Conservation (phyloP, 2,797 vertebrate species). For the Chloroceryle amazona region DNA sequence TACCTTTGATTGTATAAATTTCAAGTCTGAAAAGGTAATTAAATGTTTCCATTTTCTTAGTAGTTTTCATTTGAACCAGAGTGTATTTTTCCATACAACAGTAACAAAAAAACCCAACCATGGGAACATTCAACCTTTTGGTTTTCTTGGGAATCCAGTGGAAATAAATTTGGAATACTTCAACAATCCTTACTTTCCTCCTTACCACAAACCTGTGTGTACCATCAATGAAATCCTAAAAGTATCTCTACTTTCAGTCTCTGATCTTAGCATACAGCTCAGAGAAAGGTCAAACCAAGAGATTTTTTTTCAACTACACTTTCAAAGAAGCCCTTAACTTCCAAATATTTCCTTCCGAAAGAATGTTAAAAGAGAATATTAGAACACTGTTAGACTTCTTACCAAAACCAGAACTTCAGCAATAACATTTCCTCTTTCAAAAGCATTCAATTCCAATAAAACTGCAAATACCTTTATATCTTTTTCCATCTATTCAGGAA, state of each 20-base stretch:
- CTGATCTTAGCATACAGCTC: not conserved
- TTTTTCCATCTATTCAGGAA: not conserved
- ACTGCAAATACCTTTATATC: not conserved
- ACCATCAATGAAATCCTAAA: constrained; percentile 9
- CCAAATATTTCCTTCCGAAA: not conserved
- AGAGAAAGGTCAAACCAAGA: not conserved
- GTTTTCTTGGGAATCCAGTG: not conserved
- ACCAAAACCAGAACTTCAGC: not conserved
- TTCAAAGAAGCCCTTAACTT: not conserved
- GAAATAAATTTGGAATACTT: constrained; percentile 8
- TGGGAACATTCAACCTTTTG: not conserved
- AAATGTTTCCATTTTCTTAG: not conserved
- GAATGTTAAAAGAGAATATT: not conserved
- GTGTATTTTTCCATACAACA: not conserved
- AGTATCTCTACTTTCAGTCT: not conserved
- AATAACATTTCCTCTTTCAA: not conserved
- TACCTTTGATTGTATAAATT: not conserved
- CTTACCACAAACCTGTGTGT: not conserved
- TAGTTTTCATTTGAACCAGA: not conserved
- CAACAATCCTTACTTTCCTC: not conserved
- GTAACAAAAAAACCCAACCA: not conserved
- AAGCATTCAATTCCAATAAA: not conserved
- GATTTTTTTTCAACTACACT: not conserved
- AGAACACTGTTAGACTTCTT: not conserved
- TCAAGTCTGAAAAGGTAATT: not conserved